Conservation (phyloP, 2,797 vertebrate genomes). For the Myiotriccus ornatus region DNA sequence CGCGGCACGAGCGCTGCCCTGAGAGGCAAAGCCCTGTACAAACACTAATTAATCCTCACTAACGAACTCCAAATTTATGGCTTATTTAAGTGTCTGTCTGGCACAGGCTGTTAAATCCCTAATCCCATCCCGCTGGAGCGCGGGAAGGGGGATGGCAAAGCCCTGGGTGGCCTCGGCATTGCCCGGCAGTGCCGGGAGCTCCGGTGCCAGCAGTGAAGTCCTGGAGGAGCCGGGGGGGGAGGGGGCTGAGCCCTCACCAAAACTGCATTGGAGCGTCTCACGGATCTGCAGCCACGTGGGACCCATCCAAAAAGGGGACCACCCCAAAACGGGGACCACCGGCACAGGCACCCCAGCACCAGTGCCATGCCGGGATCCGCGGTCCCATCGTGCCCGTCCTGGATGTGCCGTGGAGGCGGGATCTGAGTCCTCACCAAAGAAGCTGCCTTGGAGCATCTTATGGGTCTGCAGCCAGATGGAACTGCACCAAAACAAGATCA, state of each 20-base stretch:
- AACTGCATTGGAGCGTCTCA: rapidly evolving
- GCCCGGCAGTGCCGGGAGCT: rapidly evolving
- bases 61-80: conserved; percentile 34
- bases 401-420: rapidly evolving
- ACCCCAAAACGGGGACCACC: background rate
- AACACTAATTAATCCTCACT: conserved; percentile 43
- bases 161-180: background rate
- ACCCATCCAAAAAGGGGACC: background rate
- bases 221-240: rapidly evolving
- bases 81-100: conserved; percentile 19
- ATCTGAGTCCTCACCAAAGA: background rate
- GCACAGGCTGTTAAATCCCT: conserved; percentile 36
- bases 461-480: background rate
- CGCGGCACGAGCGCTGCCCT: background rate
- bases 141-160: background rate
- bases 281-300: background rate
- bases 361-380: background rate
- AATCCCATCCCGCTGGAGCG: background rate
- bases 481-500: background rate
- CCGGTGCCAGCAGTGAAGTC: rapidly evolving
- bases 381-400: background rate
- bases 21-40: background rate
- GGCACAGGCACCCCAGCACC: no score
- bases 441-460: rapidly evolving
- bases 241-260: background rate